Base-by-base conservation (phyloP, 92 coral and sea anemone genomes). In the Bergia puertoricense region DNA sequence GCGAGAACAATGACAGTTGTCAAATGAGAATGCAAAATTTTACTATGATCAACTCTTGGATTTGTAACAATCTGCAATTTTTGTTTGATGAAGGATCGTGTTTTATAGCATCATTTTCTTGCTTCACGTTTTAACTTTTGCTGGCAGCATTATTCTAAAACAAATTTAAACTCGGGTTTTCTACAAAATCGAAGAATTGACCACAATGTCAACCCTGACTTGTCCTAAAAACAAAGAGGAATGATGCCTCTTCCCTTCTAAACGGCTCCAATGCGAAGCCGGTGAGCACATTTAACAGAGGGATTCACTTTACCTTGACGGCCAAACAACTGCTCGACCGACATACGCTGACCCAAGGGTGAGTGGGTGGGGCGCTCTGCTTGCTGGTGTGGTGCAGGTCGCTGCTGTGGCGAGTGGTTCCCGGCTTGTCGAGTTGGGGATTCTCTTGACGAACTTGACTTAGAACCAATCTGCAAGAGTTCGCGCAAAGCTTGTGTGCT, bases 401-500 rank as follows among this genome's bases (percentile, higher is more conserved):
- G 42, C 23, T 75, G 85, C 41, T 50, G 71, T 5, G 79, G 22
- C 7, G 79, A 46, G 14, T 36, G 59, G 37, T 65, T 82, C 66
- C 73, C 72, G 8, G 18, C 7, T 8, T 85, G 77, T 39, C 85
- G 85, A 13, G 44, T 39, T 10, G 46, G 20, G n/a, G n/a, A n/a
- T n/a, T n/a, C n/a, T n/a, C n/a, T 41, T 66, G 75, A 62, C 41
- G 51, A 0, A 43, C 22, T 5, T 16, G 90, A 54, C 71, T 89
- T 88, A 8, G 86, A 82, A 37, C 96, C 93, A 90, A 93, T 92
- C 38, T 93, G 93, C 57, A 95, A 90, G 16, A 95, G 91, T 51
- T 93, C 94, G 85, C 94, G 92, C 78, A 95, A 86, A 40, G 96
- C 94, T 41, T 90, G 92, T 2, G 98, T 90, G 76, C 96, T 84